phyloP scores from a whole-genome alignment of 2,888 invertebrate genomes.

The Cryptocephalus primarius region DNA sequence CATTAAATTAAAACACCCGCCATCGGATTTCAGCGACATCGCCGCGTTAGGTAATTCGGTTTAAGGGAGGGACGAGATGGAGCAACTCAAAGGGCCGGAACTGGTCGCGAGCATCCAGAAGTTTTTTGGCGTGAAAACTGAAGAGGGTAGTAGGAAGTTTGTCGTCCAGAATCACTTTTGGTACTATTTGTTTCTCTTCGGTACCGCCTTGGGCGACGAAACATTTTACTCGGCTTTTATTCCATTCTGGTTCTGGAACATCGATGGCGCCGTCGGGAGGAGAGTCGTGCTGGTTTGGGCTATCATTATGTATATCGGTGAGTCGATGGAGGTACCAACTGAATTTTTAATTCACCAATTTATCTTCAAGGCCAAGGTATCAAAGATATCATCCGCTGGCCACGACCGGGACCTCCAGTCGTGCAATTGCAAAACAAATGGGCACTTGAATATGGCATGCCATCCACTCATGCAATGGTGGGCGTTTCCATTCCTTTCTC shows the following conservation, averaged over 20 bases:
- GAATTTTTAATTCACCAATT: background rate
- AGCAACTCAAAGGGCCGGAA: conserved; percentile 62
- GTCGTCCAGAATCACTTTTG: conserved; percentile 62
- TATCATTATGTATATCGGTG: conserved; percentile 74
- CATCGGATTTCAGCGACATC: too few species aligned
- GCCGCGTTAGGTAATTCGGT: too few species aligned
- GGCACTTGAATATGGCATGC: conserved; percentile 90
- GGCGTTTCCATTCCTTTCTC: conserved; percentile 81
- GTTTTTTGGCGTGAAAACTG: conserved; percentile 55
- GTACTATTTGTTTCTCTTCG: conserved; percentile 76
- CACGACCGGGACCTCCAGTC: conserved; percentile 77
- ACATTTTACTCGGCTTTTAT: conserved; percentile 85
- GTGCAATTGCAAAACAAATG: conserved; percentile 76
- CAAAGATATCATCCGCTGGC: conserved; percentile 81
- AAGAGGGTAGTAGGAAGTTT: conserved; percentile 36
- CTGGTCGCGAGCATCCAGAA: conserved; percentile 69
- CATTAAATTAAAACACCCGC: too few species aligned
- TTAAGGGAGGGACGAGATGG: conserved; percentile 31
- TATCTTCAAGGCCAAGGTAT: conserved; percentile 57
- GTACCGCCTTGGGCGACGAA: conserved; percentile 83
- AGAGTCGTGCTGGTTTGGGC: conserved; percentile 76
- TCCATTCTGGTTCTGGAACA: conserved; percentile 91
- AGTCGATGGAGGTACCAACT: conserved; percentile 14
- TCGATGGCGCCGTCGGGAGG: conserved; percentile 77
- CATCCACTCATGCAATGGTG: conserved; percentile 90